phyloP scores from a whole-genome alignment of 2,888 invertebrate species.

The Pseudococcus longispinus region DNA sequence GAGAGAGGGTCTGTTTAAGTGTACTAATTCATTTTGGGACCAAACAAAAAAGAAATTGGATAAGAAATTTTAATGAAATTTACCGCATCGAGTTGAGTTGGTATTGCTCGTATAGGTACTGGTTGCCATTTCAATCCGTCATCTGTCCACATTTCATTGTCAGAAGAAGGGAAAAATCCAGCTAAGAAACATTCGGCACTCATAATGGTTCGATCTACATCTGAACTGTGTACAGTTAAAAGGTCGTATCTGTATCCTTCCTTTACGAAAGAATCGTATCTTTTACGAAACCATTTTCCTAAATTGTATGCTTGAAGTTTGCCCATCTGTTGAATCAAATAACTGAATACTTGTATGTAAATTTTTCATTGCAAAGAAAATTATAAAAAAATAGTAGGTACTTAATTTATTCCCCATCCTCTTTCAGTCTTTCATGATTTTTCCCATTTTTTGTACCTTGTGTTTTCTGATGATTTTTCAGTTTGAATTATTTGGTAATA shows the following conservation, averaged over 20 bases:
- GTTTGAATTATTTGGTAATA: too few relatives aligned
- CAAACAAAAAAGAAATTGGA: too few relatives aligned
- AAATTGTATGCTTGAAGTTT: slow-evolving; percentile 64
- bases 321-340: slow-evolving; percentile 62
- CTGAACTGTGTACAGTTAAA: slow-evolving; percentile 75
- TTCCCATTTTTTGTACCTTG: too few relatives aligned
- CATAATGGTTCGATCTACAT: slow-evolving; percentile 90
- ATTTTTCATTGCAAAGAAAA: too few relatives aligned
- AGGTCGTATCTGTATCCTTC: slow-evolving; percentile 60
- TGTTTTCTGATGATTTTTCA: too few relatives aligned
- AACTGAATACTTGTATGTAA: too few relatives aligned
- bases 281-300: slow-evolving; percentile 60
- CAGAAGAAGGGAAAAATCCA: slow-evolving; percentile 63
- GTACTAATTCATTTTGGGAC: too few relatives aligned
- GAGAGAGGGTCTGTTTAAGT: too few relatives aligned
- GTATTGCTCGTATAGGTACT: slow-evolving; percentile 66
- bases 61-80: not conserved
- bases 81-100: slow-evolving; percentile 65
- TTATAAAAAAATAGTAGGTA: too few relatives aligned
- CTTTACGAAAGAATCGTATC: not conserved
- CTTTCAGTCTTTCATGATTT: too few relatives aligned
- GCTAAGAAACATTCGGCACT: slow-evolving; percentile 83
- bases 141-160: slow-evolving; percentile 61
- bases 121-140: slow-evolving; percentile 65
- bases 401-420: too few relatives aligned